phyloP scores from a whole-genome alignment of 1,140 invertebrate genomes.

The Zaprionus capensis region DNA sequence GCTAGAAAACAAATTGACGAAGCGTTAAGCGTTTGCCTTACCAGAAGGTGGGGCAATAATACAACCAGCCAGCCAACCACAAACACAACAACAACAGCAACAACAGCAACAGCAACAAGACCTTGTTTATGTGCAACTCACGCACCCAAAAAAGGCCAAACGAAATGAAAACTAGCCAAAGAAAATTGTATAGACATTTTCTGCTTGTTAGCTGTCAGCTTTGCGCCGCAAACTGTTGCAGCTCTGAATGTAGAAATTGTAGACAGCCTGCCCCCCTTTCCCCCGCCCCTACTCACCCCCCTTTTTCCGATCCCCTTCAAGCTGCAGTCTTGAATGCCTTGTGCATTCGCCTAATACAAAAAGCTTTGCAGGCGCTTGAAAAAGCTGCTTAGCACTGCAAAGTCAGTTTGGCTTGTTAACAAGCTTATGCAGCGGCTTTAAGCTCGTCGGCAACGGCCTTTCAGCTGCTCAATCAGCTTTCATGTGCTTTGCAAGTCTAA shows the following conservation, averaged over 20 bases:
- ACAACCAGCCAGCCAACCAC: conserved; percentile 58
- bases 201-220: conserved; percentile 56
- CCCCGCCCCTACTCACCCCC: neutral
- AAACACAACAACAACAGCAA: conserved; percentile 31
- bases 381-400: conserved; percentile 2
- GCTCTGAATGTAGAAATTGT: conserved; percentile 11
- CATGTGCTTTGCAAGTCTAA: neutral
- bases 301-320: neutral
- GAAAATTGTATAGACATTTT: conserved; percentile 67
- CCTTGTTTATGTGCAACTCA: conserved; percentile 71
- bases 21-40: conserved; percentile 67
- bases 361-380: neutral
- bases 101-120: conserved; percentile 30
- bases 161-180: conserved; percentile 41
- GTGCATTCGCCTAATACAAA: neutral
- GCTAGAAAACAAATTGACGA: conserved; percentile 66
- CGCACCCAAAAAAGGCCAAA: conserved; percentile 53
- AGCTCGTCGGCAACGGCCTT: neutral
- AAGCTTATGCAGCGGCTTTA: neutral
- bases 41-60: conserved; percentile 57
- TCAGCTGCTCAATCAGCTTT: neutral
- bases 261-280: neutral
- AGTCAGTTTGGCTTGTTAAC: neutral
- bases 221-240: conserved; percentile 34
- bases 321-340: neutral